Evolutionary conservation across 2,797 vertebrate genomes (phyloP).

Genomic region (Xenops minutus): DNA sequence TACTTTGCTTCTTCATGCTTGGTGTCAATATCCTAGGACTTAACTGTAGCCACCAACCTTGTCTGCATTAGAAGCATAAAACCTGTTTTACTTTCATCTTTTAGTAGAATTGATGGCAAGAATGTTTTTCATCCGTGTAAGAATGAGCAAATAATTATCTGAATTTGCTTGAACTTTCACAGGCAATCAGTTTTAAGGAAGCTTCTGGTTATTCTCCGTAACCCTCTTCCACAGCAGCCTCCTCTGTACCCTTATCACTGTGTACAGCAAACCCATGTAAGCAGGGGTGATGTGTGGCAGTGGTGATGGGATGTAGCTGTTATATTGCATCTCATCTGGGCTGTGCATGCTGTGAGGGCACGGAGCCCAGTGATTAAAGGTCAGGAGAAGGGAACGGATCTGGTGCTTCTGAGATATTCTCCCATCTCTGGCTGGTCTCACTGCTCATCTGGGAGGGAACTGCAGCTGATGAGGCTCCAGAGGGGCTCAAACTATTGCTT

Average conservation of each 20-base stretch:
- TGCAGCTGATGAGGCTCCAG: accelerated
- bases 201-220: neutral
- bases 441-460: neutral
- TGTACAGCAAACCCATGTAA: accelerated
- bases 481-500: neutral
- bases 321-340: neutral
- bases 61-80: neutral
- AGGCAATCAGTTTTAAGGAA: constrained; percentile 13
- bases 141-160: neutral
- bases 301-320: neutral
- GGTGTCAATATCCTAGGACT: neutral
- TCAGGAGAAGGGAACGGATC: neutral
- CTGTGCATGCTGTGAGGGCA: neutral
- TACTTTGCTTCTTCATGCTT: neutral
- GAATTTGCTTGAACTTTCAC: neutral
- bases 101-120: neutral
- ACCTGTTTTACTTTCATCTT: neutral
- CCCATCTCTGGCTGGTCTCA: neutral
- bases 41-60: neutral
- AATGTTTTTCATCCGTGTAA: neutral
- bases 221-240: neutral
- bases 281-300: too few relatives aligned
- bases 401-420: neutral
- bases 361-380: neutral
- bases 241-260: neutral